Base-by-base conservation (phyloP, 1,140 invertebrate species). In the Caerostris darwini region DNA sequence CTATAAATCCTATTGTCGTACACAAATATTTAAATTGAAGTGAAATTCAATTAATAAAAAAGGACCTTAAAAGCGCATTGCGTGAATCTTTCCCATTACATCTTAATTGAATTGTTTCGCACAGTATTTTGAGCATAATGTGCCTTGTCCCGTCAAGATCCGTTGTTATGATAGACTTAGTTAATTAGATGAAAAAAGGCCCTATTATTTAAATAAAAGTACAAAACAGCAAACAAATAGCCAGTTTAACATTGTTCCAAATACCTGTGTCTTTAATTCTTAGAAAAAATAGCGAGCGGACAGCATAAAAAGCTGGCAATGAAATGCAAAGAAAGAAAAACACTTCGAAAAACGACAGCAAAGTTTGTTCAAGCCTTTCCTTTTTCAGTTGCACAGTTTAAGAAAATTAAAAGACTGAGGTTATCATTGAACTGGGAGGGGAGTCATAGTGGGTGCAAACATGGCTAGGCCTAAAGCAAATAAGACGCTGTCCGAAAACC, bases 371-470 rank as follows among this genome's bases (percentile, higher is more conserved):
- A 94, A 94, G 92, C 64, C 69, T 85, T 61, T 88, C 69, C 92
- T 94, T 94, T 94, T 92, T 92, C 83, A 92, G 92, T 89, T 94
- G 81, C 85, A 94, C 85, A 94, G 86, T 94, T 94, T 94, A 94
- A 88, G 92, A 94, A 94, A 94, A 94, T 94, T 94, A 94, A 94
- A 94, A 94, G 86, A 94, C 92, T 89, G 67, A 64, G 92, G 92
- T 94, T 94, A 88, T 89, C 92, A 94, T 94, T 89, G 86, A 57
- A 94, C 81, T 81, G 71, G 85, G 85, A 86, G 34, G 85, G 83
- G 92, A 94, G 86, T 94, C 71, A 94, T 88, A 89, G 67, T 54
- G 58, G 92, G 57, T 85, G 91, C 91, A 92, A 92, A 92, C 91
- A 92, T 85, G 86, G 10, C 69, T 81, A 89, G 83, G 92, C 92